Evolutionary conservation across 2,113 vertebrate genomes (phyloP).

Genomic region (Percina caprodes): DNA sequence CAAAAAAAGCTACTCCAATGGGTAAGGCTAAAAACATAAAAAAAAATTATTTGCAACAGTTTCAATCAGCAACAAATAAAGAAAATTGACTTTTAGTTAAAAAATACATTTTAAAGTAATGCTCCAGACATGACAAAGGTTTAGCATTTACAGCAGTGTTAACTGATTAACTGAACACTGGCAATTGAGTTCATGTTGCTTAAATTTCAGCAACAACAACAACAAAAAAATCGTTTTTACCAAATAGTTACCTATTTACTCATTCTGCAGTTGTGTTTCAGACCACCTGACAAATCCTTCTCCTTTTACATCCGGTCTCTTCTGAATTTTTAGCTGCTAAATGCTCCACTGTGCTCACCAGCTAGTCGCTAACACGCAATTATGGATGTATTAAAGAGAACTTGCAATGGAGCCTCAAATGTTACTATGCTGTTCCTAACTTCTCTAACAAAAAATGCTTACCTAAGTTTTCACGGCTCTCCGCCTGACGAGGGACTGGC

Average conservation of each 20-base stretch:
- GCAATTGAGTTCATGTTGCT: neutral
- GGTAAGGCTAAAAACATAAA: neutral
- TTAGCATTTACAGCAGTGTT: neutral
- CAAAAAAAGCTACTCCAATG: neutral
- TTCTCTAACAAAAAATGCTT: neutral
- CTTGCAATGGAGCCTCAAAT: neutral
- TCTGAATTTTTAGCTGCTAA: neutral
- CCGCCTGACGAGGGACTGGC: neutral
- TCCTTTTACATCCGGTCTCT: too few species aligned
- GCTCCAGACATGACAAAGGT: neutral
- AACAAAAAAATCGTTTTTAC: neutral
- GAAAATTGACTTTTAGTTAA: too few species aligned
- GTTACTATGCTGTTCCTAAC: neutral
- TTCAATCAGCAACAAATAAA: neutral
- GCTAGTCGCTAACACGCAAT: neutral
- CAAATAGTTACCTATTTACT: neutral
- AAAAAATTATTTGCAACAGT: conserved; percentile 1
- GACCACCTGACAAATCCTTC: too few species aligned
- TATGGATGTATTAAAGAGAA: too few species aligned
- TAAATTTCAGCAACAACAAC: too few species aligned
- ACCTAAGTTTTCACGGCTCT: neutral
- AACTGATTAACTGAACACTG: neutral
- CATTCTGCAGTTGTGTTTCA: neutral
- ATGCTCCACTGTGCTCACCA: neutral
- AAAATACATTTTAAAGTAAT: neutral